A percentile compares a stretch with the other conserved stretches of the same genome.
Evolutionary conservation across 2,113 vertebrate genomes (phyloP).

Genomic region (Oryzias woworae): DNA sequence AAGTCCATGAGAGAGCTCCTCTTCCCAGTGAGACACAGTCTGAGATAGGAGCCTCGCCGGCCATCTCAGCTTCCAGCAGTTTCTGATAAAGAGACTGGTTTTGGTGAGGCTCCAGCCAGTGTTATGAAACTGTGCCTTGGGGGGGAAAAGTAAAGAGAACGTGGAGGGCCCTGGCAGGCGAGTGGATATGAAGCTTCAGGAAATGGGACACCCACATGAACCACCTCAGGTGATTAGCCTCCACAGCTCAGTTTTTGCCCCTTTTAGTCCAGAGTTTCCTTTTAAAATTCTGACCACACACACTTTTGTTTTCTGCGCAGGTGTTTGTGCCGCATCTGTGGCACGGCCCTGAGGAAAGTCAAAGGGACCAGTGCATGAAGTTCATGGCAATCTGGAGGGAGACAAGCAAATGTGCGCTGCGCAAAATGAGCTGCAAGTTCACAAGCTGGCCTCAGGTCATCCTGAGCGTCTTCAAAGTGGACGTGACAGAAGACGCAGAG

Average conservation of each 20-base stretch:
- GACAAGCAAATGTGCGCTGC: constrained; percentile 80
- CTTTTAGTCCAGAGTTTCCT: not conserved
- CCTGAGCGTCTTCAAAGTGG: constrained; percentile 89
- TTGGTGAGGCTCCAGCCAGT: constrained; percentile 50
- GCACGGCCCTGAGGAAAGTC: constrained; percentile 77
- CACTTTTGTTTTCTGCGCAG: constrained; percentile 40
- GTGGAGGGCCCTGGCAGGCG: constrained; percentile 53
- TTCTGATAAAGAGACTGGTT: constrained; percentile 38
- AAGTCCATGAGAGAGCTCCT: constrained; percentile 83
- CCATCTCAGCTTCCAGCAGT: constrained; percentile 20
- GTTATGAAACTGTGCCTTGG: constrained; percentile 79
- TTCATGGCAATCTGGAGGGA: constrained; percentile 87
- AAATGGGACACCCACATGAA: constrained; percentile 84
- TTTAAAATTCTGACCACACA: not conserved
- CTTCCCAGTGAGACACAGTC: constrained; percentile 62
- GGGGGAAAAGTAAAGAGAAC: constrained; percentile 76
- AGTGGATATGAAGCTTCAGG: constrained; percentile 78
- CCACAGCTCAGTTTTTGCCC: not conserved
- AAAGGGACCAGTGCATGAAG: constrained; percentile 81
- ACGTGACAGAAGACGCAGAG: constrained; percentile 87
- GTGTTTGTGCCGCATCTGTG: constrained; percentile 90
- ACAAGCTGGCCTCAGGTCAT: constrained; percentile 92
- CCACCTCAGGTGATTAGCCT: constrained; percentile 76
- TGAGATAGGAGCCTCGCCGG: constrained; percentile 57
- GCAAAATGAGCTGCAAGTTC: constrained; percentile 89